phyloP scores from a whole-genome alignment of 2,888 invertebrate genomes.

The Chloromyia formosa region DNA sequence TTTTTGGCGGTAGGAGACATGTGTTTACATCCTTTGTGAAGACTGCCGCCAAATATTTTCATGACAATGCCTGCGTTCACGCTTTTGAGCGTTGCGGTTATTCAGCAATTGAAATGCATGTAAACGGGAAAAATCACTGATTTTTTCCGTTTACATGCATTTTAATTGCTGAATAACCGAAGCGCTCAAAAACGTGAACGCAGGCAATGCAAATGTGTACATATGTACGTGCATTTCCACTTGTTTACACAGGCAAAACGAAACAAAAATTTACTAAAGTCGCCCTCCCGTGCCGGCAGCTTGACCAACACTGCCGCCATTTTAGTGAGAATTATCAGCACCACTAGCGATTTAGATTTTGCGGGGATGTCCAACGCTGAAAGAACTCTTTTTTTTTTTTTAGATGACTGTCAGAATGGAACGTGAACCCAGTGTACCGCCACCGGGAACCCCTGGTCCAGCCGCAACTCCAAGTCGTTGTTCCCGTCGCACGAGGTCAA shows the following conservation, averaged over 20 bases:
- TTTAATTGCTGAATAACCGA: no score
- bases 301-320: slow-evolving; percentile 42
- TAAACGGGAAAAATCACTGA: no score
- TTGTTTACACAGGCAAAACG: not conserved
- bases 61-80: no score
- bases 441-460: slow-evolving; percentile 38
- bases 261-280: not conserved
- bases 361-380: slow-evolving; percentile 21
- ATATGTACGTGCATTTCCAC: no score
- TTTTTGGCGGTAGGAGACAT: slow-evolving; percentile 33
- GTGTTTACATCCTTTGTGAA: not conserved
- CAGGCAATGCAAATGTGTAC: not conserved
- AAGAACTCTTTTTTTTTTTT: not conserved
- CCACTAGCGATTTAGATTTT: no score
- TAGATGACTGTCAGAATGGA: slow-evolving; percentile 4
- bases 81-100: no score
- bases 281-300: no score
- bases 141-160: no score
- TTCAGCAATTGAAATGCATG: no score
- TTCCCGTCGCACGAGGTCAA: slow-evolving; percentile 59
- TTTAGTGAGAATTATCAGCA: slow-evolving; percentile 28
- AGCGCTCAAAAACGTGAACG: no score
- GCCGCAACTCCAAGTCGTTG: slow-evolving; percentile 58
- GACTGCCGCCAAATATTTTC: not conserved
- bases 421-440: slow-evolving; percentile 43